Conservation (phyloP, 2,888 invertebrate genomes). For the Sthenelais limicola region DNA sequence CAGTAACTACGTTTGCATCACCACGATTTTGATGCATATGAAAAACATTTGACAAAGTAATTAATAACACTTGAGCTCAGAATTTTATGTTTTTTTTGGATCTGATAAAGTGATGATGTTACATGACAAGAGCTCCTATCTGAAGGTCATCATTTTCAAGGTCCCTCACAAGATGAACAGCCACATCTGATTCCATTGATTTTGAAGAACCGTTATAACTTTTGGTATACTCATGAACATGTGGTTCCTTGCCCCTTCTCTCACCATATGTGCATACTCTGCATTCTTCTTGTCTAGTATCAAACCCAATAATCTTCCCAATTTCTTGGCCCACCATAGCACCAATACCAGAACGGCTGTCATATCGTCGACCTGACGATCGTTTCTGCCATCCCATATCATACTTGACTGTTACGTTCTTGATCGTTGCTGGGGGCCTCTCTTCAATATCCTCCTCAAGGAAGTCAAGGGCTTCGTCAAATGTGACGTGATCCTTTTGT, state of each 20-base stretch:
- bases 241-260: neutral
- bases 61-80: no score
- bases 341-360: slow-evolving; percentile 31
- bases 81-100: no score
- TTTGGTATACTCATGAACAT: neutral
- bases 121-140: neutral
- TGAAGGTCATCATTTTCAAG: slow-evolving; percentile 12
- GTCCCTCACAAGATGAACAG: slow-evolving; percentile 3
- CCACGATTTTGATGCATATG: no score
- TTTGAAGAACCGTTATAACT: slow-evolving; percentile 16
- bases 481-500: neutral
- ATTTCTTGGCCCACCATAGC: slow-evolving; percentile 13
- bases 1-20: no score
- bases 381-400: slow-evolving; percentile 37
- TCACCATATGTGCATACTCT: slow-evolving; percentile 2
- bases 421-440: no score
- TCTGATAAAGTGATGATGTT: no score
- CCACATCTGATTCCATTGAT: slow-evolving; percentile 27
- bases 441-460: slow-evolving; percentile 4
- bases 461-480: slow-evolving; percentile 10
- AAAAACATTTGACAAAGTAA: no score
- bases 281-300: slow-evolving; percentile 20
- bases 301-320: slow-evolving; percentile 12
- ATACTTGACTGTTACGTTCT: neutral
- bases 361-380: slow-evolving; percentile 16